These are phyloP conservation scores for Petrolisthes manimaculis DNA, from an alignment of 2,888 invertebrate species.

Conservation along the genomic window DNA sequence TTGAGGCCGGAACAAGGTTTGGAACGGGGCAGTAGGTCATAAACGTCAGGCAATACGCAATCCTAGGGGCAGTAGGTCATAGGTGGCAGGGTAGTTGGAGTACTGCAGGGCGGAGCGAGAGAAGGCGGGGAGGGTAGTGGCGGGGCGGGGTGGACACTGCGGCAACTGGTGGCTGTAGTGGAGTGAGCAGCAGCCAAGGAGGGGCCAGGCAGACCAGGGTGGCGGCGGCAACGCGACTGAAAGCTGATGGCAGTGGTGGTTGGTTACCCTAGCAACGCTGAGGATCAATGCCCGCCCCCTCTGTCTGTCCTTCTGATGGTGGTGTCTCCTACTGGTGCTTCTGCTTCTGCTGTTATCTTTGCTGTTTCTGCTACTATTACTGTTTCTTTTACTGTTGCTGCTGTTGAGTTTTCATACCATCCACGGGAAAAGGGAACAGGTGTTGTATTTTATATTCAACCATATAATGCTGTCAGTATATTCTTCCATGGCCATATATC, in stretches of 20 bases:
- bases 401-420: background rate
- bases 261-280: slow-evolving; percentile 54
- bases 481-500: too few species aligned
- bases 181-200: background rate
- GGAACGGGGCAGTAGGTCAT: too few species aligned
- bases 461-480: too few species aligned
- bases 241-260: slow-evolving; percentile 11
- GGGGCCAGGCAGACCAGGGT: slow-evolving; percentile 15
- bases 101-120: background rate
- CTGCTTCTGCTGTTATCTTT: background rate
- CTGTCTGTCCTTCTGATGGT: slow-evolving; percentile 23
- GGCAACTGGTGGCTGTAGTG: slow-evolving; percentile 41
- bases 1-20: too few species aligned
- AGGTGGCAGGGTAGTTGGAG: background rate
- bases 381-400: slow-evolving; percentile 9
- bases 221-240: slow-evolving; percentile 30
- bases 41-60: too few species aligned
- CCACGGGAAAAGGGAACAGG: too few species aligned
- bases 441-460: too few species aligned
- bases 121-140: slow-evolving; percentile 3
- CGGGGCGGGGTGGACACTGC: slow-evolving; percentile 35
- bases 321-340: slow-evolving; percentile 2
- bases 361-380: slow-evolving; percentile 10
- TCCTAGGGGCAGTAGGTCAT: too few species aligned
- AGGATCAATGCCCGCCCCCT: slow-evolving; percentile 48